phyloP scores from a whole-genome alignment of 2,888 invertebrate genomes.

The Morpho helenor region DNA sequence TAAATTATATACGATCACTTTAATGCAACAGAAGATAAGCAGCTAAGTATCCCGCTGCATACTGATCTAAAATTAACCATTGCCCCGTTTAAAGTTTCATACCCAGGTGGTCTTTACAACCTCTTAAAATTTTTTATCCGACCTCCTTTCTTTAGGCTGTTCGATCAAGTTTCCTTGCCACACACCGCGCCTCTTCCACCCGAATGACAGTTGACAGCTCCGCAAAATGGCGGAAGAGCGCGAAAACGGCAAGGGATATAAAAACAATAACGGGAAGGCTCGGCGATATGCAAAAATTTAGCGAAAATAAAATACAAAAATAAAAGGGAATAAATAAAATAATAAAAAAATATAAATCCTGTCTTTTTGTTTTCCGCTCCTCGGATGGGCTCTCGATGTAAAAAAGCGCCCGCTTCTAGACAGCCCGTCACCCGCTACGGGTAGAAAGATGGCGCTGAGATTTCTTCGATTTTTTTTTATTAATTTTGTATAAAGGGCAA shows the following conservation, averaged over 20 bases:
- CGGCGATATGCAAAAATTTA: constrained; percentile 65
- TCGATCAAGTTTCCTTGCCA: constrained; percentile 5
- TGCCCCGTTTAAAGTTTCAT: constrained; percentile 5
- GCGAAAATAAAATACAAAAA: constrained; percentile 64
- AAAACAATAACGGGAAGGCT: constrained; percentile 48
- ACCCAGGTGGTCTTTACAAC: constrained; percentile 8
- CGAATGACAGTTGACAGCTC: constrained; percentile 58
- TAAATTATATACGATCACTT: no score
- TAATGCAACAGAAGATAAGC: background rate
- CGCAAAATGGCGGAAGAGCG: constrained; percentile 54
- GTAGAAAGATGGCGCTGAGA: constrained; percentile 39
- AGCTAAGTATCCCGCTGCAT: background rate
- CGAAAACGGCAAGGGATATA: constrained; percentile 39
- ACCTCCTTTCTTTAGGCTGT: constrained; percentile 7
- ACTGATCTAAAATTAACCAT: constrained; percentile 2
- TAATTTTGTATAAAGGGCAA: background rate
- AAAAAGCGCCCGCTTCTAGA: constrained; percentile 78
- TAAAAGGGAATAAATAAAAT: constrained; percentile 74
- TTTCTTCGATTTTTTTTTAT: constrained; percentile 13
- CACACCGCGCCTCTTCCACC: constrained; percentile 30
- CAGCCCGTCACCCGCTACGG: constrained; percentile 51
- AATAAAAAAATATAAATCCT: constrained; percentile 76
- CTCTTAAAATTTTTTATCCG: constrained; percentile 8
- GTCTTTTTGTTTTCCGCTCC: constrained; percentile 72
- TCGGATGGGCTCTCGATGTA: constrained; percentile 74